Evolutionary conservation across 35 echinoderm and acorn worm species (phyloP).

Genomic region (Chiridota heheva): DNA sequence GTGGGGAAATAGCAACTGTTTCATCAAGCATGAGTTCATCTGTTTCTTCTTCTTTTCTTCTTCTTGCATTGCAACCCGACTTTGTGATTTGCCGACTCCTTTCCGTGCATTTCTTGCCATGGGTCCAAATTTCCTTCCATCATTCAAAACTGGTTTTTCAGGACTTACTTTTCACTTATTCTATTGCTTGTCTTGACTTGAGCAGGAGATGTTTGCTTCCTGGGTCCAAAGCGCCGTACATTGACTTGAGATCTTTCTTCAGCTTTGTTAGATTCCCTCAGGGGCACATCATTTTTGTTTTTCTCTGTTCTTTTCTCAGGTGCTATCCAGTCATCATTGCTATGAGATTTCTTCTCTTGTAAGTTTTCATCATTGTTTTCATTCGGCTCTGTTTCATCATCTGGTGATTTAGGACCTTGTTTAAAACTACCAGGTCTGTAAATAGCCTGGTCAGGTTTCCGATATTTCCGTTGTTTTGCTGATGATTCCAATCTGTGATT

Average conservation of each 20-base stretch:
- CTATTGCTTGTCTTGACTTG: not conserved
- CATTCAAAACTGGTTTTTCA: too few species aligned
- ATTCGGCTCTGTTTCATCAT: not conserved
- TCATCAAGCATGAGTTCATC: too few species aligned
- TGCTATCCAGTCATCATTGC: not conserved
- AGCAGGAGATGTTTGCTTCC: conserved; percentile 2
- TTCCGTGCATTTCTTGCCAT: too few species aligned
- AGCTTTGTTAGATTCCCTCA: not conserved
- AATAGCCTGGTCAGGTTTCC: conserved; percentile 37
- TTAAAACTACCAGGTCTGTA: conserved; percentile 14
- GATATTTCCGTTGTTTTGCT: too few species aligned
- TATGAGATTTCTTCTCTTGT: too few species aligned
- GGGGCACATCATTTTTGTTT: not conserved
- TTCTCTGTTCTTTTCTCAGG: not conserved
- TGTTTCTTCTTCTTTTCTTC: not conserved
- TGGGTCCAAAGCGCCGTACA: conserved; percentile 20
- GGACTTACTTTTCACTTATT: too few species aligned
- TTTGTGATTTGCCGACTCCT: not conserved
- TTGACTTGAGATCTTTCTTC: not conserved
- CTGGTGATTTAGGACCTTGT: not conserved
- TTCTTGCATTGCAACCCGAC: not conserved
- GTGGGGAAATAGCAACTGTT: too few species aligned
- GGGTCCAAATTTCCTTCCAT: not conserved
- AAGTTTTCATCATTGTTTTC: not conserved
- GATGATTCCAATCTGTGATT: too few species aligned